These are phyloP conservation scores for Mesochorus sp. DNA, from an alignment of 2,888 invertebrate genomes.

Conservation along the genomic window DNA sequence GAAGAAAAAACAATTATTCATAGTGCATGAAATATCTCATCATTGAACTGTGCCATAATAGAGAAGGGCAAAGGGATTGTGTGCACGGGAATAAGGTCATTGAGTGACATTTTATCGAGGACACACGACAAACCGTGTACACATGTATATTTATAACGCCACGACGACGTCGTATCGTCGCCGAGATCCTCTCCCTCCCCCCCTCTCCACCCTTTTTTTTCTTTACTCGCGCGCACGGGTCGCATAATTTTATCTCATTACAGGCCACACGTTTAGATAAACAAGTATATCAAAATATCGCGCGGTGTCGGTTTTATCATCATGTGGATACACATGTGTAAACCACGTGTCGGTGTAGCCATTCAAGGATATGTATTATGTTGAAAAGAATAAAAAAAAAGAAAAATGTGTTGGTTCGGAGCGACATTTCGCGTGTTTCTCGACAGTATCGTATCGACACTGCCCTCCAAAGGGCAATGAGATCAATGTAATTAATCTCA, in stretches of 20 bases:
- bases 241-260: slow-evolving; percentile 57
- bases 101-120: slow-evolving; percentile 56
- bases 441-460: neutral
- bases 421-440: slow-evolving; percentile 50
- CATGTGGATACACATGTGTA: slow-evolving; percentile 17
- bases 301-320: slow-evolving; percentile 6
- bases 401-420: slow-evolving; percentile 34
- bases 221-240: slow-evolving; percentile 10
- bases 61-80: slow-evolving; percentile 39
- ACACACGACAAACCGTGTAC: neutral
- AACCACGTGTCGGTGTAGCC: neutral
- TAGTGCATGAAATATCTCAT: slow-evolving; percentile 3
- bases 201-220: slow-evolving; percentile 27
- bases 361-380: neutral
- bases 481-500: slow-evolving; percentile 2
- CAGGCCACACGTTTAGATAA: slow-evolving; percentile 41
- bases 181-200: slow-evolving; percentile 26
- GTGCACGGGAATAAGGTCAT: slow-evolving; percentile 50
- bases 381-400: neutral
- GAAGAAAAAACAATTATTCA: neutral
- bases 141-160: neutral
- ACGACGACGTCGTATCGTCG: neutral
- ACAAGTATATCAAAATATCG: slow-evolving; percentile 33
- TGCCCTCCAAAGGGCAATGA: neutral
- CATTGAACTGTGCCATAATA: neutral